phyloP scores from a whole-genome alignment of 2,113 vertebrate genomes.

The Epinephelus cyanopodus region DNA sequence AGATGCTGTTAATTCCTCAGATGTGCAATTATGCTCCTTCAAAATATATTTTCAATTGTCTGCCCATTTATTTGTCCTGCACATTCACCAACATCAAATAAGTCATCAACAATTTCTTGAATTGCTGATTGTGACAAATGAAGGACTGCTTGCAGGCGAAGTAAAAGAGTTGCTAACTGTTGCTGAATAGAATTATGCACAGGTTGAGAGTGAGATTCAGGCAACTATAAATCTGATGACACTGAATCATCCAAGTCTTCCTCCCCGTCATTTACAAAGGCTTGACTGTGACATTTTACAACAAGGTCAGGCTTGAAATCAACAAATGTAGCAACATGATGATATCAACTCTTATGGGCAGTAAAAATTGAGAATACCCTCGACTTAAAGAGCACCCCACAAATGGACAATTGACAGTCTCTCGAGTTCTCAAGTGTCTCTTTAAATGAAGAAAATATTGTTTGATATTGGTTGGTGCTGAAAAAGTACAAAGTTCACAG shows the following conservation, averaged over 20 bases:
- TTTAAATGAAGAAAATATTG: slow-evolving; percentile 10
- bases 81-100: background rate
- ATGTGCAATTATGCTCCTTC: background rate
- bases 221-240: too few relatives aligned
- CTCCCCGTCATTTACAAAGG: too few relatives aligned
- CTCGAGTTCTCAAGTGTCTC: background rate
- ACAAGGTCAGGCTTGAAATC: too few relatives aligned
- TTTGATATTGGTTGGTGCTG: slow-evolving; percentile 7
- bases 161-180: background rate
- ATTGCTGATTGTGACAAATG: background rate
- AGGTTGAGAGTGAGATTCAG: too few relatives aligned
- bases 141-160: background rate
- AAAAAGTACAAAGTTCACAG: slow-evolving; percentile 15
- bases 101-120: background rate
- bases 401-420: slow-evolving; percentile 5
- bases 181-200: too few relatives aligned
- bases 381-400: background rate
- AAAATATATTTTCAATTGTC: background rate
- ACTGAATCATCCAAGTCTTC: too few relatives aligned
- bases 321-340: background rate
- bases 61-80: background rate
- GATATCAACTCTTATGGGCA: background rate
- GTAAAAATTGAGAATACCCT: background rate
- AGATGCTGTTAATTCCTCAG: background rate
- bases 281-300: too few relatives aligned